Evolutionary conservation across 1,140 invertebrate species (phyloP), one percentile per base, ranked within the genome.

Genomic region (Tetramorium alpestre): DNA sequence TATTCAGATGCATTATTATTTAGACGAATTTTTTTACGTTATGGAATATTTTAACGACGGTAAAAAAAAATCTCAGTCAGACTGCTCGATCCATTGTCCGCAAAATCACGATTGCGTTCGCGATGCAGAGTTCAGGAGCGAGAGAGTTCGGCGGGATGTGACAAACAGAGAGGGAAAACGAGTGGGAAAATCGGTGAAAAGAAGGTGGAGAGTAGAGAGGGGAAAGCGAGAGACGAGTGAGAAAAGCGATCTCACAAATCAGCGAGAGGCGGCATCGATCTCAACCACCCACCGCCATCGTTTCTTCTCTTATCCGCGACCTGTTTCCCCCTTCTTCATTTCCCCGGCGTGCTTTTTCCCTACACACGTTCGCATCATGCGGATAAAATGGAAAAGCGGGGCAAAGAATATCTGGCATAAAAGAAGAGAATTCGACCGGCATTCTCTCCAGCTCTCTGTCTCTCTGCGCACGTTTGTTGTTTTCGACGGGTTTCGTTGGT

Each of bases 201-300:
- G 58, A 47, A 54, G 49, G n/a, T 13, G 25, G n/a, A 41, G 18
- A 13, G 38, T 18, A 28, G 78, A 80, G 18, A 22, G 28, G 10
- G 28, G 7, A 67, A 67, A 51, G 11, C 8, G n/a, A 38, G n/a
- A 38, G 62, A 78, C 56, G 47, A 54, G 73, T 56, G 78, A 33
- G 33, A 69, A 69, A 60, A 56, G 84, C 76, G 82, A 86, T 90
- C 76, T 91, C 82, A 82, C 86, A 90, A 88, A 90, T 90, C 88
- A 85, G 85, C 75, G 64, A 88, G 58, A 82, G 88, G 64, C 76
- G 86, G 69, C 86, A 88, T 90, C 86, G 89, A 85, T 81, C 86
- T 87, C 86, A 49, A 64, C 60, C 22, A 80, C 38, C 47, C 28
- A 47, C 44, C 69, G 3, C 78, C 72, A 72, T 76, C 72, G 16